A percentile compares a stretch with the other conserved stretches of the same genome.
Conservation (phyloP, 2,113 vertebrate species). For the Rutilus rutilus region DNA sequence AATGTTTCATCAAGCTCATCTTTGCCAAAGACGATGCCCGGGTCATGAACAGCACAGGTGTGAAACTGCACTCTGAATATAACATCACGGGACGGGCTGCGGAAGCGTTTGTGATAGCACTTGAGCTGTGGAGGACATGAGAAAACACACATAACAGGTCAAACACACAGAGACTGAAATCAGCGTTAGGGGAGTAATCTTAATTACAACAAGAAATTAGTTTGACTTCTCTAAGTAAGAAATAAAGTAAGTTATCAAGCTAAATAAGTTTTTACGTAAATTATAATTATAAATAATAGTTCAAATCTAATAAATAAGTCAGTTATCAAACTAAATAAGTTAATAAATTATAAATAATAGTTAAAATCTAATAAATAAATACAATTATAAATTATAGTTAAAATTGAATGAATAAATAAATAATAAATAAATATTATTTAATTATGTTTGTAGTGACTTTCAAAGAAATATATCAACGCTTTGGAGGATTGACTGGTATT, state of each 20-base stretch:
- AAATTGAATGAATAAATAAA: neutral
- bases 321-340: too few relatives aligned
- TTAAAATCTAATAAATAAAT: too few relatives aligned
- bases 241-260: too few relatives aligned
- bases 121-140: conserved; percentile 80
- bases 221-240: too few relatives aligned
- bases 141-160: neutral
- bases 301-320: too few relatives aligned
- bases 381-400: too few relatives aligned
- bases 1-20: conserved; percentile 96
- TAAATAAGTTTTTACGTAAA: too few relatives aligned
- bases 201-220: neutral
- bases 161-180: neutral
- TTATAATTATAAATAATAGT: too few relatives aligned
- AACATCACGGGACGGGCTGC: conserved; percentile 87
- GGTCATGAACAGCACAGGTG: conserved; percentile 94
- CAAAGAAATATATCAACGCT: neutral
- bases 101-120: conserved; percentile 97
- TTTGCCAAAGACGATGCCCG: conserved; percentile 91
- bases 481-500: neutral
- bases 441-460: neutral
- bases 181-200: neutral
- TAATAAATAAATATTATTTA: neutral
- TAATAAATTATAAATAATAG: too few relatives aligned
- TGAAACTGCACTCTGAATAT: conserved; percentile 98